Base-by-base conservation (phyloP, 2,888 invertebrate species). In the Mythimna lalbum region DNA sequence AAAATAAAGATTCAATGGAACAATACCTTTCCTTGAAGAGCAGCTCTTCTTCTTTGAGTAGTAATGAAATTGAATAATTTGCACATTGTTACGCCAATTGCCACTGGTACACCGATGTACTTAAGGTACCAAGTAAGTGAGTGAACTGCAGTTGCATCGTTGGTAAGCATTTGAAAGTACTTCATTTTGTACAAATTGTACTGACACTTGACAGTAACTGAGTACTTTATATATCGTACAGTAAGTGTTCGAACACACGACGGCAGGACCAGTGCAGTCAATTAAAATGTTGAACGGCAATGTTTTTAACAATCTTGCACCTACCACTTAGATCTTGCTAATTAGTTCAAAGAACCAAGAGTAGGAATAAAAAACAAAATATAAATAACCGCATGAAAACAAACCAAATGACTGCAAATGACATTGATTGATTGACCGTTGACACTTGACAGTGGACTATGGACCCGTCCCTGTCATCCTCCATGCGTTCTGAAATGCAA, bases 1-100 rank as follows among this genome's bases (percentile, higher is more conserved):
- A n/a, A 19, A 47, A 19, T 47, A 47, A 49, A n/a, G 19, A n/a
- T n/a, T n/a, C 5, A 12, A 6, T 23, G 21, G 10, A 33, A 57
- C 2, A n/a, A n/a, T 87, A 93, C 95, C 92, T 97, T 97, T 85
- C 96, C 96, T 81, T 93, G 86, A 70, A 97, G 88, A 17, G 90
- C 89, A 69, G 93, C 91, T 77, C 94, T 93, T 73, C 92, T 90
- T 82, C 92, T 95, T 82, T 91, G 93, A 59, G 91, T 91, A 77
- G 90, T 89, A 61, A 96, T 83, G 76, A 87, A 86, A 56, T 84
- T 82, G 67, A 87, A 87, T 73, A 95, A 75, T 62, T 88, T 89
- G 71, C 86, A 92, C 86, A 94, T 90, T n/a, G 91, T 88, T 52
- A 90, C 75, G 53, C 91, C 90, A 31, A 93, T 69, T n/a, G 90